Evolutionary conservation across 2,888 invertebrate species (phyloP).

Genomic region (Callimorpha dominula): DNA sequence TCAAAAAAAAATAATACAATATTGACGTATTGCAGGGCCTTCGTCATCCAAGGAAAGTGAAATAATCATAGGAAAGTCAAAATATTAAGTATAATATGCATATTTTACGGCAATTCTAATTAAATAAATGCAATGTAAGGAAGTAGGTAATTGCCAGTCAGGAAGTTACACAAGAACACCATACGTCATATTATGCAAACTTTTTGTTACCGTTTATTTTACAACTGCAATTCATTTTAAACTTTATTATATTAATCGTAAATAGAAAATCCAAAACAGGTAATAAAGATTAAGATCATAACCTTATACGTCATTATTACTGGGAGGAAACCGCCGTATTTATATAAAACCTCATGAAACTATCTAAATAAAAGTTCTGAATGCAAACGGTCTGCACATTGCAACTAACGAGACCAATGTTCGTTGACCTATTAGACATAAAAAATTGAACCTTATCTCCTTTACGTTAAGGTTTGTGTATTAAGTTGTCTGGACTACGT

Average conservation of each 20-base stretch:
- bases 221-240: slow-evolving; percentile 21
- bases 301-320: slow-evolving; percentile 21
- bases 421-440: slow-evolving; percentile 10
- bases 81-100: neutral
- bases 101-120: neutral
- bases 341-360: slow-evolving; percentile 51
- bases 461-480: slow-evolving; percentile 24
- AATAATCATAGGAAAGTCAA: no score
- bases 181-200: slow-evolving; percentile 14
- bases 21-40: neutral
- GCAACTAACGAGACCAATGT: slow-evolving; percentile 39
- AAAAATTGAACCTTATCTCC: slow-evolving; percentile 31
- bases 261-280: slow-evolving; percentile 24
- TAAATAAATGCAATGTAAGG: neutral
- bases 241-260: slow-evolving; percentile 26
- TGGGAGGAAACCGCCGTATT: slow-evolving; percentile 41
- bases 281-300: slow-evolving; percentile 46
- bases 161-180: slow-evolving; percentile 10
- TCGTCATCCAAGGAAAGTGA: neutral
- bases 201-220: neutral
- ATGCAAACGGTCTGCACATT: slow-evolving; percentile 36
- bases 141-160: slow-evolving; percentile 7
- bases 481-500: slow-evolving; percentile 37
- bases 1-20: slow-evolving; percentile 22
- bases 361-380: slow-evolving; percentile 48